Percentiles rank a stretch among this genome's conserved stretches.
phyloP scores from a whole-genome alignment of 2,797 vertebrate genomes.

The Hybognathus amarus region DNA sequence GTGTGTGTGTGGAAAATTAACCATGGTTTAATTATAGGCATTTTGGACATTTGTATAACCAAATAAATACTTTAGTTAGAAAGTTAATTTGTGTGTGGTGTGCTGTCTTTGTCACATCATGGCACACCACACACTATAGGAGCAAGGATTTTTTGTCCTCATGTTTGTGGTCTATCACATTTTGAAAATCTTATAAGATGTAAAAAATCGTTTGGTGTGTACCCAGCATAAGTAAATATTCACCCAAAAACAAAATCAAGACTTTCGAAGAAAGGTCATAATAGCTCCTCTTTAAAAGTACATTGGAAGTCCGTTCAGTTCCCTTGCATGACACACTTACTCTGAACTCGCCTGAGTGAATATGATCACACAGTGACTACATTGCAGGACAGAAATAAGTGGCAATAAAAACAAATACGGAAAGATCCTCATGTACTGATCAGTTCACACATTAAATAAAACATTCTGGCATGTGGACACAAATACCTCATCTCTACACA shows the following conservation, averaged over 20 bases:
- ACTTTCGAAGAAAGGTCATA: not conserved
- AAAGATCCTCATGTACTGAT: not conserved
- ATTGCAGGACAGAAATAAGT: slow-evolving; percentile 60
- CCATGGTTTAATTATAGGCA: too few relatives aligned
- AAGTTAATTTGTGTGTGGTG: too few relatives aligned
- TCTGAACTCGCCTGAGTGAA: slow-evolving; percentile 43
- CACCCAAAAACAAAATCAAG: not conserved
- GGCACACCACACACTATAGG: too few relatives aligned
- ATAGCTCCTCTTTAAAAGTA: not conserved
- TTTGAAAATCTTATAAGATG: too few relatives aligned
- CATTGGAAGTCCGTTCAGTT: not conserved
- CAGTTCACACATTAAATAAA: slow-evolving; percentile 40
- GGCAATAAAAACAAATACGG: slow-evolving; percentile 60
- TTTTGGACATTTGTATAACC: too few relatives aligned
- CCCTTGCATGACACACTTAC: not conserved
- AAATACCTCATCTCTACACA: slow-evolving; percentile 52
- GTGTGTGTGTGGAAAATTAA: too few relatives aligned
- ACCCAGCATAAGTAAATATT: too few relatives aligned
- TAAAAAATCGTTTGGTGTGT: too few relatives aligned
- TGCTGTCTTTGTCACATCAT: too few relatives aligned
- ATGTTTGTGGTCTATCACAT: too few relatives aligned
- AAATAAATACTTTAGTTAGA: too few relatives aligned
- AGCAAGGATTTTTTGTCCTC: too few relatives aligned
- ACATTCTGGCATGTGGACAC: slow-evolving; percentile 30
- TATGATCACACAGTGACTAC: slow-evolving; percentile 54